Evolutionary conservation across 2,888 invertebrate genomes (phyloP), one percentile per base, ranked within the genome.

Genomic region (Erynnis tages): DNA sequence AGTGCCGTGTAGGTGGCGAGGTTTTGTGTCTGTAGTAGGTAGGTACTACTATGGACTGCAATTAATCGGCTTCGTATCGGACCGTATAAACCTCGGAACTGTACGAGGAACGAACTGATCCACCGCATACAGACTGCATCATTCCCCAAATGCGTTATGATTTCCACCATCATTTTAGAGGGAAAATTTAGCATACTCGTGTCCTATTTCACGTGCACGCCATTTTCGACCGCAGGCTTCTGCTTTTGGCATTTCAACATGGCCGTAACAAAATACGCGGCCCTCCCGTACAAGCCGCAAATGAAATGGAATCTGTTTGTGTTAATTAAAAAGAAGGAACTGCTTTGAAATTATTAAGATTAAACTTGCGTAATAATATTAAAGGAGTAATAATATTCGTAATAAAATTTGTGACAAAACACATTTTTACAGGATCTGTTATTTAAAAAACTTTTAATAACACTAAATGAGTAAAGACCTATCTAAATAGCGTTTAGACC

Each of bases 171-270:
- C 59, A 69, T 76, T 79, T 76, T 62, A 64, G 62, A 58, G 66
- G 60, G 61, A 66, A 69, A 68, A 77, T 73, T 72, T 67, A 66
- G 55, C 52, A 55, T 58, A 47, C 53, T 59, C 57, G 69, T 66
- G 66, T 67, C 68, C 71, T 65, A 69, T 74, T 72, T 68, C 63
- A 70, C 61, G 59, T 66, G 61, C 59, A 61, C 64, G 62, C 62
- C 60, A 61, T 72, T 67, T 65, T 61, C 61, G 68, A 82, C 83
- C 82, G 67, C 81, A 82, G 62, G 61, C 70, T 63, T 63, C 81
- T 83, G 83, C 71, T 80, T 81, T 77, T 79, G 82, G 79, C 82
- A 76, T 78, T 74, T 70, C 71, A 78, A 73, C 79, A 73, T 71
- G 68, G 65, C 71, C 59, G 68, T 7, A 43, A 50, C 50, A 71